phyloP scores from a whole-genome alignment of 2,797 vertebrate species.

The Argya squamiceps region DNA sequence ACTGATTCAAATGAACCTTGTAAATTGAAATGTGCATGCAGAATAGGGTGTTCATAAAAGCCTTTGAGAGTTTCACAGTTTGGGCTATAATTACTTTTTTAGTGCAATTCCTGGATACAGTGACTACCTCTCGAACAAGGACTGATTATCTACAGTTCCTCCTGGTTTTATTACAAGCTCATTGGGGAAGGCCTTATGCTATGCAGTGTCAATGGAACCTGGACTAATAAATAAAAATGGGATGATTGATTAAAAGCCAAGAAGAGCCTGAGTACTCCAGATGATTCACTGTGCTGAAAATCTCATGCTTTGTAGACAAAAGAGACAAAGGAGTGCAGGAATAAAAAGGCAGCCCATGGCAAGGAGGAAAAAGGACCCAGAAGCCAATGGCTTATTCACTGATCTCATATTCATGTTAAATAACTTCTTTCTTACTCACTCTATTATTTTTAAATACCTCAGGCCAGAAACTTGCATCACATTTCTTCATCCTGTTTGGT shows the following conservation, averaged over 20 bases:
- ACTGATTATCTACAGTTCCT: slow-evolving; percentile 3
- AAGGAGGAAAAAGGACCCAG: neutral
- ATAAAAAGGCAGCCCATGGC: neutral
- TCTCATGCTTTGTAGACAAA: neutral
- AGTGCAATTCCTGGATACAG: neutral
- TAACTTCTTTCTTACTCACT: neutral
- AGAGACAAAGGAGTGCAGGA: neutral
- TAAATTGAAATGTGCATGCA: slow-evolving; percentile 28
- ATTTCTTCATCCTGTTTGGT: neutral
- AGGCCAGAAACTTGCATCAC: neutral
- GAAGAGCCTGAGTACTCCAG: neutral
- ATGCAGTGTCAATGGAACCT: neutral
- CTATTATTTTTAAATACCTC: neutral
- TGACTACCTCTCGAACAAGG: neutral
- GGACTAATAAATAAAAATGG: slow-evolving; percentile 34
- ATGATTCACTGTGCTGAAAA: slow-evolving; percentile 5
- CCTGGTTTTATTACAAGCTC: neutral
- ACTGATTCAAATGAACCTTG: slow-evolving; percentile 27
- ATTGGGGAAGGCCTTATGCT: neutral
- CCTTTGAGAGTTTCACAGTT: slow-evolving; percentile 14
- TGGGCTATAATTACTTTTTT: slow-evolving; percentile 33
- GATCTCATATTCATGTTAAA: neutral
- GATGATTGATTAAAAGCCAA: slow-evolving; percentile 40
- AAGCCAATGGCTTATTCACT: neutral
- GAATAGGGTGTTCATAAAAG: slow-evolving; percentile 1